These are phyloP conservation scores for Alethe diademata DNA, from an alignment of 2,113 vertebrate genomes.

Conservation along the genomic window DNA sequence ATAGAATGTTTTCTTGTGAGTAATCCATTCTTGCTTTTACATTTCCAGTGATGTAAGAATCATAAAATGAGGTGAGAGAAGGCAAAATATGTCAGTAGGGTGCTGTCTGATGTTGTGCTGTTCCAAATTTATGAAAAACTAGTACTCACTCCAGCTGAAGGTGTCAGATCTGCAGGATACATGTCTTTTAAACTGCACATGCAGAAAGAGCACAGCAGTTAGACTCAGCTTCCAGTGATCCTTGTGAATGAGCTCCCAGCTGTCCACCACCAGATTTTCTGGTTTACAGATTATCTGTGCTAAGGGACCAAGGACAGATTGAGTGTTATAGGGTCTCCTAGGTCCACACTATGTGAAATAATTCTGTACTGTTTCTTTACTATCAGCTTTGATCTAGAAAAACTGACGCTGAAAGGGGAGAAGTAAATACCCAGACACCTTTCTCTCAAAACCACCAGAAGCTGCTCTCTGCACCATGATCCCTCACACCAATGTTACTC, in stretches of 20 bases:
- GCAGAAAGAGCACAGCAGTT: neutral
- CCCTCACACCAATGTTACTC: neutral
- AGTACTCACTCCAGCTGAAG: constrained; percentile 25
- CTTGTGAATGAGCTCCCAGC: neutral
- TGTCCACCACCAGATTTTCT: neutral
- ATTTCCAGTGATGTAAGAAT: constrained; percentile 22
- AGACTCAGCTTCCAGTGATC: neutral
- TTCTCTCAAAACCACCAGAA: neutral
- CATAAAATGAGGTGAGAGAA: neutral
- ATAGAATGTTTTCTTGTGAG: constrained; percentile 38
- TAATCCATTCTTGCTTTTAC: constrained; percentile 42
- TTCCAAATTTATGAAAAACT: constrained; percentile 36
- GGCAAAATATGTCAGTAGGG: neutral
- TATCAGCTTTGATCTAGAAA: neutral
- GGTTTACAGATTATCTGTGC: neutral
- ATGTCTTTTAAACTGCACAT: constrained; percentile 34
- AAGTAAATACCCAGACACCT: neutral
- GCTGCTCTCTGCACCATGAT: neutral
- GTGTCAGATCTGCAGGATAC: constrained; percentile 27
- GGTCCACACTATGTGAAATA: neutral
- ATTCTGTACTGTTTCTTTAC: neutral
- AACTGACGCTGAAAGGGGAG: neutral
- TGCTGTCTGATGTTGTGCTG: neutral
- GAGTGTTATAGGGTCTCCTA: neutral
- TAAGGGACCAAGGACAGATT: neutral